Conservation (phyloP, 64 coral and sea anemone genomes). For the Stylophora pistillata region DNA sequence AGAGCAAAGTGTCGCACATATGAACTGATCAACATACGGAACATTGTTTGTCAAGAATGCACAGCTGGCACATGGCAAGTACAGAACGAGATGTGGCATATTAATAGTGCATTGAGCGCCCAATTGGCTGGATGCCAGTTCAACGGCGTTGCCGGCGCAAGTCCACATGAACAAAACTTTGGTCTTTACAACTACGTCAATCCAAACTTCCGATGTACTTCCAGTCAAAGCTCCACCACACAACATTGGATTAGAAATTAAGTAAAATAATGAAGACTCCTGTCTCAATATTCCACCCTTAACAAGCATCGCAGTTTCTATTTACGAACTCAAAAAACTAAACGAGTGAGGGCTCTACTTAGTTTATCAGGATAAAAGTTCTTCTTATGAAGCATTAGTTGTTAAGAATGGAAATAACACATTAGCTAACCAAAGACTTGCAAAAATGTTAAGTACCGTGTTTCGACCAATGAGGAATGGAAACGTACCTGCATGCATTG, state of each 20-base stretch:
- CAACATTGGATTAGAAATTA: constrained; percentile 1
- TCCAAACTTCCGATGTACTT: background rate
- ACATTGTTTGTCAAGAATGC: background rate
- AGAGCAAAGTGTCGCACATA: background rate
- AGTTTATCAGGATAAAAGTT: no score
- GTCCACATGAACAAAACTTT: background rate
- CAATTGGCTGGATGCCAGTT: background rate
- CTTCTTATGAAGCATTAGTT: no score
- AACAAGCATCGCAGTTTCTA: no score
- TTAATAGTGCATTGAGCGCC: background rate
- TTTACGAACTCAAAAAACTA: no score
- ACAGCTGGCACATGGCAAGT: background rate
- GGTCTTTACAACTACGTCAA: background rate
- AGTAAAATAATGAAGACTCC: background rate
- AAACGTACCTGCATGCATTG: no score
- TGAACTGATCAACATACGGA: background rate
- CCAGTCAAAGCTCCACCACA: background rate
- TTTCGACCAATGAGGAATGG: no score
- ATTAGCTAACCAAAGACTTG: no score
- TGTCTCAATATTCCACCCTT: no score
- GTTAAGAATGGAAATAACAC: no score
- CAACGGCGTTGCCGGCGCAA: background rate
- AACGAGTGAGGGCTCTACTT: no score
- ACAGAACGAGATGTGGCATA: background rate
- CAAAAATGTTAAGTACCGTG: no score